phyloP scores from a whole-genome alignment of 2,797 vertebrate species.

The Takifugu ocellatus region DNA sequence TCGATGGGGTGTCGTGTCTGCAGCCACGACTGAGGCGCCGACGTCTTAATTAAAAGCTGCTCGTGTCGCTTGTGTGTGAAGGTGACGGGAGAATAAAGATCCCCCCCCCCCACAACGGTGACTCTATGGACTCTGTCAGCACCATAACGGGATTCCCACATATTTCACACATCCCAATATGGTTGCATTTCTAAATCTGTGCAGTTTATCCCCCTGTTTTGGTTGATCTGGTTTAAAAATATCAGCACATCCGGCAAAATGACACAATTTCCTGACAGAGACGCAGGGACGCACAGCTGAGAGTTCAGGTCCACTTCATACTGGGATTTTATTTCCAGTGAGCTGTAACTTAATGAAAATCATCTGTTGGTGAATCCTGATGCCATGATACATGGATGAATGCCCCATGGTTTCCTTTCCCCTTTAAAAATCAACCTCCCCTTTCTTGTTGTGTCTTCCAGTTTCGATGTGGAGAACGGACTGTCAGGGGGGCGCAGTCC shows the following conservation, averaged over 20 bases:
- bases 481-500: slow-evolving; percentile 72
- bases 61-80: slow-evolving; percentile 13
- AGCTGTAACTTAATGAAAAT: too few relatives aligned
- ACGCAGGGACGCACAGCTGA: slow-evolving; percentile 7
- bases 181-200: slow-evolving; percentile 11
- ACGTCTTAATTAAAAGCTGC: neutral
- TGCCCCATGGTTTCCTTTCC: neutral
- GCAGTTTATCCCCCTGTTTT: slow-evolving; percentile 30
- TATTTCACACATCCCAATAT: slow-evolving; percentile 30
- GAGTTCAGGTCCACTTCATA: slow-evolving; percentile 6
- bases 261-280: slow-evolving; percentile 21
- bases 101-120: neutral
- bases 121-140: slow-evolving; percentile 9
- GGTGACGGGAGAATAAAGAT: too few relatives aligned
- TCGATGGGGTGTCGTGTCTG: slow-evolving; percentile 11
- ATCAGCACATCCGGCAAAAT: slow-evolving; percentile 16
- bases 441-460: slow-evolving; percentile 43
- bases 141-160: slow-evolving; percentile 23
- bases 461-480: slow-evolving; percentile 93
- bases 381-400: too few relatives aligned
- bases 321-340: too few relatives aligned
- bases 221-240: slow-evolving; percentile 14
- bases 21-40: too few relatives aligned
- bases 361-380: too few relatives aligned
- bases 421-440: neutral